Percentiles rank a stretch among this genome's conserved stretches.
These are phyloP conservation scores for Rhabdomys dilectus DNA, from an alignment of 2,113 vertebrate genomes.

Conservation along the genomic window DNA sequence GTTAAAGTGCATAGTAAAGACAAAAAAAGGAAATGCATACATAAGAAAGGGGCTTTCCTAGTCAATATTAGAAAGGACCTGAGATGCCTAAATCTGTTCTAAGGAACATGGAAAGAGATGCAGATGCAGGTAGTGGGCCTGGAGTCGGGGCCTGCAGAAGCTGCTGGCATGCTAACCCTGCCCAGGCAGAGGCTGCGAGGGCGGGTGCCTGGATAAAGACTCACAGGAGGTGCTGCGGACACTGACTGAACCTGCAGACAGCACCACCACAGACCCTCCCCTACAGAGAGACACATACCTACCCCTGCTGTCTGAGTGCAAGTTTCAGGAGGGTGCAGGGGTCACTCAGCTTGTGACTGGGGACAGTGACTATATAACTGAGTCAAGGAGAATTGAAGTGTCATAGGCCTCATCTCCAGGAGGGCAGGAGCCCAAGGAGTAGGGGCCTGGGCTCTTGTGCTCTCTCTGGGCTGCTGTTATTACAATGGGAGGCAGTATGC, in stretches of 20 bases:
- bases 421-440: neutral
- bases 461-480: slow-evolving; percentile 51
- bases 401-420: neutral
- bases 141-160: slow-evolving; percentile 65
- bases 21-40: slow-evolving; percentile 79
- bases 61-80: slow-evolving; percentile 81
- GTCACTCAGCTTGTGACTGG: neutral
- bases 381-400: slow-evolving; percentile 9
- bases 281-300: neutral
- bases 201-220: slow-evolving; percentile 24
- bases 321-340: neutral
- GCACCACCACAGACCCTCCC: neutral
- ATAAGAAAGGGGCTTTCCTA: slow-evolving; percentile 70
- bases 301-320: neutral
- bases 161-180: slow-evolving; percentile 74
- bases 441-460: slow-evolving; percentile 60
- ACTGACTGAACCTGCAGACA: neutral
- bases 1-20: slow-evolving; percentile 85
- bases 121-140: slow-evolving; percentile 37
- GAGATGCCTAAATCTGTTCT: slow-evolving; percentile 80
- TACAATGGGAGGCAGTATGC: slow-evolving; percentile 45
- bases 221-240: slow-evolving; percentile 48
- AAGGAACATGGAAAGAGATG: slow-evolving; percentile 59
- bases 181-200: slow-evolving; percentile 68
- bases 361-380: slow-evolving; percentile 20